A percentile compares a stretch with the other conserved stretches of the same genome.
Conservation (phyloP, 2,113 vertebrate species). For the Eudorcas thomsonii region DNA sequence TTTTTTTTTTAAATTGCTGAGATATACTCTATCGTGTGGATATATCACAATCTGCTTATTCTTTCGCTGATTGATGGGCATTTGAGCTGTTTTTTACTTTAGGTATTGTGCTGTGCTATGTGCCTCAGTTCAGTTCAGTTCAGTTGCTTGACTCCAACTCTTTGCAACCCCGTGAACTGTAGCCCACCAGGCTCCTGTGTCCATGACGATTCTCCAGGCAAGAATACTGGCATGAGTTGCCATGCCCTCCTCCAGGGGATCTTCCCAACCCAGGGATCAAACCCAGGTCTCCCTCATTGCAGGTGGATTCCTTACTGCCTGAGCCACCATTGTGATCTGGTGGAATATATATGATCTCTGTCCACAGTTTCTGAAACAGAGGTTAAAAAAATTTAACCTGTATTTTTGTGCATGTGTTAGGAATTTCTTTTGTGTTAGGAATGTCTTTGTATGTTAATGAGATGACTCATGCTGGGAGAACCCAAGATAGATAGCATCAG, state of each 20-base stretch:
- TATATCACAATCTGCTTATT: background rate
- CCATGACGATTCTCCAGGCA: background rate
- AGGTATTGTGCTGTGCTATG: background rate
- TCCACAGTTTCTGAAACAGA: background rate
- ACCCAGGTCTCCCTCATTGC: background rate
- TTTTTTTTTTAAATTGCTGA: background rate
- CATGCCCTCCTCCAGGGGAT: background rate
- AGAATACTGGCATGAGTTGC: background rate
- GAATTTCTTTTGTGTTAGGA: background rate
- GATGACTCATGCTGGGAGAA: too few species aligned
- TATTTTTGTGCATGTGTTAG: background rate
- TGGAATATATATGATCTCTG: background rate
- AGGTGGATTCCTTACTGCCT: rapidly evolving
- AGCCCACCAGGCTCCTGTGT: background rate
- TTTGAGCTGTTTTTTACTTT: background rate
- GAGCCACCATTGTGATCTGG: background rate
- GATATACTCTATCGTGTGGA: background rate
- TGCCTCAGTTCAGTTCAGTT: background rate
- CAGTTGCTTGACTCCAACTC: background rate
- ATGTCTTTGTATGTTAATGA: background rate
- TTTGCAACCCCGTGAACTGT: background rate
- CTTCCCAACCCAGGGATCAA: background rate
- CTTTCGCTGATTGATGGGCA: background rate
- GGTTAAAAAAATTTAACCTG: background rate
- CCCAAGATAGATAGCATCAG: background rate